Evolutionary conservation across 2,888 invertebrate genomes (phyloP), one percentile per base, ranked within the genome.

Genomic region (Dorcus parallelipipedus): DNA sequence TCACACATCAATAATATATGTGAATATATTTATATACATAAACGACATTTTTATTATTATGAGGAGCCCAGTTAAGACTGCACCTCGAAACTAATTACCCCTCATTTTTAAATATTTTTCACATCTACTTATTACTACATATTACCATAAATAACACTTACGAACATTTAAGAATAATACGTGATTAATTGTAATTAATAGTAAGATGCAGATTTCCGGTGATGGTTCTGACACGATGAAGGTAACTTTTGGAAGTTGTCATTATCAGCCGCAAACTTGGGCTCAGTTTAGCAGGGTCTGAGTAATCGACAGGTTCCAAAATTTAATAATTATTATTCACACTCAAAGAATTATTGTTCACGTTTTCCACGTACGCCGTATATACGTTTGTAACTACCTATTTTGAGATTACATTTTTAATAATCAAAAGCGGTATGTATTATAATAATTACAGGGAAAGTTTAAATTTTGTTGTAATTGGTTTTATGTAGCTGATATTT

Each of bases 251-350:
- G 58, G 52, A 54, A 52, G 58, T 58, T 53, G 57, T 63, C 63
- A 58, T 56, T 45, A 47, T 59, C 60, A 64, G 64, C 58, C 57
- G 63, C 65, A 62, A 63, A 68, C 68, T 65, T 69, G 71, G 71
- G 71, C 71, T 71, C 71, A 71, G 64, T 65, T 68, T 67, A 69
- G 69, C 64, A 63, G 63, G 68, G 66, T 58, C 60, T 56, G 63
- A 60, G 61, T 47, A 47, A 52, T 59, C 63, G 64, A 66, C 64
- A 51, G 45, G 42, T 52, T 58, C 53, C 45, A 47, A 52, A 58
- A 49, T 49, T 20, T 10, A 38, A 38, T 52, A 23, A 45, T 33
- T 33, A 33, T 6, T 33, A 6, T 33, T 33, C 26, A 33, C 26
- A 33, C 4, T 33, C 26, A 33, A 33, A 33, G 7, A 33, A 33